These are phyloP conservation scores for Epinephelus malabaricus DNA, from an alignment of 2,797 vertebrate genomes.

Conservation along the genomic window DNA sequence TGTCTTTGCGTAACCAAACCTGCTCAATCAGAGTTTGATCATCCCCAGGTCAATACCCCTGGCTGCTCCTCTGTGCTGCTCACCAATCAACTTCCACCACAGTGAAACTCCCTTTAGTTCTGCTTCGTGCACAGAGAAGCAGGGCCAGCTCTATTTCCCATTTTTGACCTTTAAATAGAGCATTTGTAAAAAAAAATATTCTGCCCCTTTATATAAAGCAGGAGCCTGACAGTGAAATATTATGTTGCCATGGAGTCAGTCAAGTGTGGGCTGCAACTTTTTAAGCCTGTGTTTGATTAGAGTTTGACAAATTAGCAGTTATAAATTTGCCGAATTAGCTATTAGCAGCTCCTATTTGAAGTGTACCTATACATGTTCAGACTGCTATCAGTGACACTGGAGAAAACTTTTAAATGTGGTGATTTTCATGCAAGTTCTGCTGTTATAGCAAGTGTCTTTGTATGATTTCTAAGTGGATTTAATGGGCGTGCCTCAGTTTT, in stretches of 20 bases:
- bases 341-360: background rate
- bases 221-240: background rate
- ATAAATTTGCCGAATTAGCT: background rate
- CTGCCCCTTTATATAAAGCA: background rate
- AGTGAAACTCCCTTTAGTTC: conserved; percentile 67
- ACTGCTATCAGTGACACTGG: background rate
- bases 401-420: background rate
- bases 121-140: conserved; percentile 9
- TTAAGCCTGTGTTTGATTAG: background rate
- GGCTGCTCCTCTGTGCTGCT: conserved; percentile 43
- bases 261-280: no score
- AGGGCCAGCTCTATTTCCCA: background rate
- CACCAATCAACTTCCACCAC: conserved; percentile 78
- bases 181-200: background rate
- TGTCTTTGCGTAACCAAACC: conserved; percentile 70
- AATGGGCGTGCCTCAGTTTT: background rate
- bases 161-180: background rate
- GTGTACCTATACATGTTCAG: background rate
- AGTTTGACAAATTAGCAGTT: background rate
- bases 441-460: background rate
- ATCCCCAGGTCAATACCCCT: conserved; percentile 77
- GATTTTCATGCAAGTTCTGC: background rate
- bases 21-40: conserved; percentile 76
- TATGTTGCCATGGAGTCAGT: background rate
- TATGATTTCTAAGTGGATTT: background rate